Evolutionary conservation across 2,797 vertebrate genomes (phyloP).

Genomic region (Sebastolobus alascanus): DNA sequence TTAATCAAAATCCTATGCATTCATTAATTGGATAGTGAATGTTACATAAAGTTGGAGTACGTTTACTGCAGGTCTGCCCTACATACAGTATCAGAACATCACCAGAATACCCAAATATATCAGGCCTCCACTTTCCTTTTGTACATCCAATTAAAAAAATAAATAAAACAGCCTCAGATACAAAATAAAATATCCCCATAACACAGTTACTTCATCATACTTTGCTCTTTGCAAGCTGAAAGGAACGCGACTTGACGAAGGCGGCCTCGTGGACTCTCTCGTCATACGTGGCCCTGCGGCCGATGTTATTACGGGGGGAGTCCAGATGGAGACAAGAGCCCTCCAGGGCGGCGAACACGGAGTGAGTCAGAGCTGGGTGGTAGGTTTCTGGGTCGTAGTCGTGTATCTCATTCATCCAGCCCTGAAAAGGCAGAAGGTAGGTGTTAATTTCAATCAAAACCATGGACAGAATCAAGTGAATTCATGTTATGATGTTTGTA

Average conservation of each 20-base stretch:
- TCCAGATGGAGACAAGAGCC: constrained; percentile 87
- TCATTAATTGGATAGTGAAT: not conserved
- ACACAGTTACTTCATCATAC: constrained; percentile 66
- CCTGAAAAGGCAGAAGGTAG: constrained; percentile 78
- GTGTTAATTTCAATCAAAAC: constrained; percentile 10
- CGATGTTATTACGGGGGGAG: constrained; percentile 86
- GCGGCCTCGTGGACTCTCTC: constrained; percentile 81
- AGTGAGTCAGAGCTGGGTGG: constrained; percentile 88
- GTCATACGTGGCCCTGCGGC: constrained; percentile 85
- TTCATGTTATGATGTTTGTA: not conserved
- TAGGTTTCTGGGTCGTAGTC: constrained; percentile 88
- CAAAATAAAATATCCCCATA: not conserved
- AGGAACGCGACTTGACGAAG: constrained; percentile 85
- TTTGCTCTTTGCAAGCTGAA: constrained; percentile 87
- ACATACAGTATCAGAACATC: not conserved
- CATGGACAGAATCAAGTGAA: not conserved
- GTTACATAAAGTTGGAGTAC: not conserved
- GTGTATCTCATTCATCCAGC: constrained; percentile 92
- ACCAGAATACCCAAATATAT: not conserved
- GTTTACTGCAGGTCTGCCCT: not conserved
- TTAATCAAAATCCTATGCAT: not conserved
- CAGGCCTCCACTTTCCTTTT: not conserved
- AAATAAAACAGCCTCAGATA: not conserved
- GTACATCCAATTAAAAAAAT: not conserved
- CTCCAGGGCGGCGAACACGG: constrained; percentile 88